phyloP scores from a whole-genome alignment of 1,140 invertebrate species.

The Drosophila ambigua region DNA sequence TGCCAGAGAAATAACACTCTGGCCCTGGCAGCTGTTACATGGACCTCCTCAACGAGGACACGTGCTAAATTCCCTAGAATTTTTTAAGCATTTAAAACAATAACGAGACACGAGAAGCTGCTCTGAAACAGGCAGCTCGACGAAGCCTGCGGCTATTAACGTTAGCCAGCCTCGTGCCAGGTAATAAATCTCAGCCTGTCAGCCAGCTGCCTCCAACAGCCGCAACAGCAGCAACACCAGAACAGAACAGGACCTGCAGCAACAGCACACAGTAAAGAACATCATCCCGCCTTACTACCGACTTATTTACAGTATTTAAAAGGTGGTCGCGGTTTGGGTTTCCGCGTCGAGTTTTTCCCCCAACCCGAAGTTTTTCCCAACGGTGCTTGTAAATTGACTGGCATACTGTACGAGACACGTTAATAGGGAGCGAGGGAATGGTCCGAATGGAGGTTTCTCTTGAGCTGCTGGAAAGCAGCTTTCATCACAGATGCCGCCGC shows the following conservation, averaged over 20 bases:
- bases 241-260: background rate
- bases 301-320: constrained; percentile 51
- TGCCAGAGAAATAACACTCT: constrained; percentile 50
- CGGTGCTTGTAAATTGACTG: constrained; percentile 48
- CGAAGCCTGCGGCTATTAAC: constrained; percentile 59
- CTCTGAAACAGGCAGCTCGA: no score
- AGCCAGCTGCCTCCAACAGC: constrained; percentile 46
- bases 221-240: constrained; percentile 1
- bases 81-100: constrained; percentile 64
- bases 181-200: constrained; percentile 74
- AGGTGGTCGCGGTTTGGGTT: constrained; percentile 29
- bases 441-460: constrained; percentile 8
- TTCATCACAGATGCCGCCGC: constrained; percentile 18
- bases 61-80: constrained; percentile 53
- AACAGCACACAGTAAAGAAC: constrained; percentile 9
- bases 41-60: constrained; percentile 30
- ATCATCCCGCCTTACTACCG: constrained; percentile 15
- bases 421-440: constrained; percentile 42
- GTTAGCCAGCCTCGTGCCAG: constrained; percentile 49
- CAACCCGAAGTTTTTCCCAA: constrained; percentile 2
- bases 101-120: constrained; percentile 39
- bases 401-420: constrained; percentile 28
- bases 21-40: constrained; percentile 51
- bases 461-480: constrained; percentile 16
- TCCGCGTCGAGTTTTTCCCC: constrained; percentile 4